Evolutionary conservation across 2,113 vertebrate genomes (phyloP), one percentile per base, ranked within the genome.

Genomic region (Myiozetetes cayanensis): DNA sequence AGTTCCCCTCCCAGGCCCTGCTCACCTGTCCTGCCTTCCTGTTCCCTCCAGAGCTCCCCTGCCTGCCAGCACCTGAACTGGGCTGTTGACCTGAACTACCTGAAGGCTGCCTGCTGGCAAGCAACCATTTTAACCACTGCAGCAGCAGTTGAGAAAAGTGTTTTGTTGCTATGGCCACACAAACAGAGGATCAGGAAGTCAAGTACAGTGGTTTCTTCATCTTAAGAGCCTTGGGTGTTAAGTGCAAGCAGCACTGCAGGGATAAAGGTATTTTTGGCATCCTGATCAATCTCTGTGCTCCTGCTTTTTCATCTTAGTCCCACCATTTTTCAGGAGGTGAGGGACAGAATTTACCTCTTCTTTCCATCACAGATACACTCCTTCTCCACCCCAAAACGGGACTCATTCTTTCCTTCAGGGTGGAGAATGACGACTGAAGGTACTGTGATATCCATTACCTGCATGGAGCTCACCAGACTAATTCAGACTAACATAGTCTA

Each of bases 131-230:
- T 76, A 82, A 89, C 90, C 44, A 93, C 90, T 91, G 94, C 92
- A 81, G 92, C 90, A 87, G 93, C 53, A 87, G 87, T 61, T 86
- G 35, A 76, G 43, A 43, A 63, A 94, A 96, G 68, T 94, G 75
- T 86, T 97, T 96, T 96, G 96, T 97, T 97, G 94, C 97, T 95
- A 97, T 96, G 94, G 94, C 73, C 94, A 94, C 96, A 62, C 37
- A 87, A 92, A 79, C 76, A 94, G 90, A 90, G 53, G 86, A 93
- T 75, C 81, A 83, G 47, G 70, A 93, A 96, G 75, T 95, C 94
- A 95, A 85, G 86, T 65, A 43, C 65, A 86, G 73, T 72, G 43
- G 50, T 96, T 95, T 87, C 84, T 89, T 79, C 72, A 90, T 92
- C 43, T 85, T 43, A 88, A 90, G 70, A 87, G 62, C 63, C 58